These are phyloP conservation scores for Cantharis flavilabris DNA, from an alignment of 2,888 invertebrate genomes.

Conservation along the genomic window DNA sequence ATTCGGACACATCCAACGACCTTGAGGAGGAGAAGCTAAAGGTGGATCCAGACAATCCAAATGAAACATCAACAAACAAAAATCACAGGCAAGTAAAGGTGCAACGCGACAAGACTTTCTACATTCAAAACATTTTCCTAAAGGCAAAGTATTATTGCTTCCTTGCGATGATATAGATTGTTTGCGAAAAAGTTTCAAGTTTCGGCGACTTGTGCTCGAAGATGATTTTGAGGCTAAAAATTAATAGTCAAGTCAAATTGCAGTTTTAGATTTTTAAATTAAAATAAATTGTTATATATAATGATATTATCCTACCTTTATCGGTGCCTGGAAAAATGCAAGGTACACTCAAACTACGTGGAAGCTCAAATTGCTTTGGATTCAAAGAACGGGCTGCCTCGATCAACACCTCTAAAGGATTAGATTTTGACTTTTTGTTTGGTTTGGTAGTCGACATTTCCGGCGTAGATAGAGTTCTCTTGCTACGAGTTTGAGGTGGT, in stretches of 20 bases:
- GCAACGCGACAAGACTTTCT: constrained; percentile 81
- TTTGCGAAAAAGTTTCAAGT: constrained; percentile 25
- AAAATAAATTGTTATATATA: neutral
- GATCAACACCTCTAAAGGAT: constrained; percentile 78
- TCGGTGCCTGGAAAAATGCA: constrained; percentile 83
- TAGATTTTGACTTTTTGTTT: constrained; percentile 57
- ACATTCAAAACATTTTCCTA: constrained; percentile 84
- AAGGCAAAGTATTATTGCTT: constrained; percentile 80
- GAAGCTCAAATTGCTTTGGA: constrained; percentile 88
- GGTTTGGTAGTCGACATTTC: constrained; percentile 32
- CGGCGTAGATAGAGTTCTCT: constrained; percentile 47
- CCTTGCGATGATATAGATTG: constrained; percentile 40
- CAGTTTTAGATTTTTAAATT: neutral
- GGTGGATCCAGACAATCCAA: constrained; percentile 95
- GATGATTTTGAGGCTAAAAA: constrained; percentile 45
- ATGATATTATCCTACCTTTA: constrained; percentile 60
- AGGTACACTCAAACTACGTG: constrained; percentile 76
- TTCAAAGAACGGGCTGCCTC: constrained; percentile 84
- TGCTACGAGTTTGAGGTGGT: constrained; percentile 46
- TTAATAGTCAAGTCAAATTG: neutral
- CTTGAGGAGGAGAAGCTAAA: constrained; percentile 82
- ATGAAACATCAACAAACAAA: constrained; percentile 88
- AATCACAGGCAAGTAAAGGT: constrained; percentile 90
- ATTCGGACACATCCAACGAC: constrained; percentile 97
- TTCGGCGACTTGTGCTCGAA: constrained; percentile 22